Evolutionary conservation across 2,797 vertebrate genomes (phyloP).

Genomic region (Pseudochaenichthys georgianus): DNA sequence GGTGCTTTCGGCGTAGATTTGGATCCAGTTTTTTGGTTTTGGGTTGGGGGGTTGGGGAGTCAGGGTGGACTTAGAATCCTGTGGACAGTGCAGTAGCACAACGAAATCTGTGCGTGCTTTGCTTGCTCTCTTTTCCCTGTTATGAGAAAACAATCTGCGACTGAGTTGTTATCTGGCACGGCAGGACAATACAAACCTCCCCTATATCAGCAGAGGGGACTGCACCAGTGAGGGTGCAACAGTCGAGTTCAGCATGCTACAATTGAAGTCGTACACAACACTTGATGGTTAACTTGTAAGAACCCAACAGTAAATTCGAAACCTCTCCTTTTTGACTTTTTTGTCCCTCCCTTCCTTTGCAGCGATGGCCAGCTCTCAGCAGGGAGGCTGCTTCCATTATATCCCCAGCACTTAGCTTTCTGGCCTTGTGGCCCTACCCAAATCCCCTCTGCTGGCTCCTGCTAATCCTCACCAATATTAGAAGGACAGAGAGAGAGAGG

Average conservation of each 20-base stretch:
- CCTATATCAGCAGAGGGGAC: slow-evolving; percentile 12
- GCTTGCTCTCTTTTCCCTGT: slow-evolving; percentile 25
- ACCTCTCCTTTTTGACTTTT: slow-evolving; percentile 31
- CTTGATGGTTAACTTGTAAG: background rate
- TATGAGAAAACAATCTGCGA: slow-evolving; percentile 40
- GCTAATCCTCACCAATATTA: slow-evolving; percentile 75
- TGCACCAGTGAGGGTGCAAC: background rate
- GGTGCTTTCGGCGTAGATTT: slow-evolving; percentile 67
- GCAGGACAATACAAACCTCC: slow-evolving; percentile 5
- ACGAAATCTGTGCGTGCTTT: slow-evolving; percentile 29
- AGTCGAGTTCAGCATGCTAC: slow-evolving; percentile 12
- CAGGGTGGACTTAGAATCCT: slow-evolving; percentile 54
- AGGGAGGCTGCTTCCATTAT: slow-evolving; percentile 71
- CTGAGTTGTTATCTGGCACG: slow-evolving; percentile 26
- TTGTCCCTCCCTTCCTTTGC: slow-evolving; percentile 29
- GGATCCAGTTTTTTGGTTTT: slow-evolving; percentile 64
- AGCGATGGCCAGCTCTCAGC: slow-evolving; percentile 61
- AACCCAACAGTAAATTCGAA: slow-evolving; percentile 20
- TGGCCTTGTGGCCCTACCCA: slow-evolving; percentile 74
- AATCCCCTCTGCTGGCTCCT: slow-evolving; percentile 73
- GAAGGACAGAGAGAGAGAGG: slow-evolving; percentile 45
- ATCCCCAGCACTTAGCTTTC: slow-evolving; percentile 78
- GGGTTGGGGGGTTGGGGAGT: slow-evolving; percentile 37
- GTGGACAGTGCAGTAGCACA: slow-evolving; percentile 51
- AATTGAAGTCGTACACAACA: background rate